A percentile compares a stretch with the other conserved stretches of the same genome.
phyloP scores from a whole-genome alignment of 2,797 vertebrate genomes.

The Spatula versicolor region DNA sequence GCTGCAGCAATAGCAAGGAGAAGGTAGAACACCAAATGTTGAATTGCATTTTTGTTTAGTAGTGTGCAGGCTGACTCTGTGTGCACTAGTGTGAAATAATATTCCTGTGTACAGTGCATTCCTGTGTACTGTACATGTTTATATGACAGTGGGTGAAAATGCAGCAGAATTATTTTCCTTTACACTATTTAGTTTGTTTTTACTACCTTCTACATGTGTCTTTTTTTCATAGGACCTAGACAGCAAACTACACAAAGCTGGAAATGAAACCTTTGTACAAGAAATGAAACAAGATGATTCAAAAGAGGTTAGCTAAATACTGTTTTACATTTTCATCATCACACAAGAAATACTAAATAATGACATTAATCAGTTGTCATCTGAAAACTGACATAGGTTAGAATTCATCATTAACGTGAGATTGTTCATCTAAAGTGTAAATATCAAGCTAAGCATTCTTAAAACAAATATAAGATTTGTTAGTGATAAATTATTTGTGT shows the following conservation, averaged over 20 bases:
- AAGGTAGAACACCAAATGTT: not conserved
- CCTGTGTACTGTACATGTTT: not conserved
- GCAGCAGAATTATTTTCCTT: not conserved
- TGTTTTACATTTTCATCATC: not conserved
- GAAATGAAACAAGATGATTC: conserved; percentile 82
- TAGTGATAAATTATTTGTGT: not conserved
- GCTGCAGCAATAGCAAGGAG: not conserved
- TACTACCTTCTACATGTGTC: not conserved
- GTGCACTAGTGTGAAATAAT: not conserved
- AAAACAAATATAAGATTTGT: not conserved
- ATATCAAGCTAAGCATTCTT: not conserved
- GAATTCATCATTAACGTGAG: not conserved
- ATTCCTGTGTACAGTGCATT: not conserved
- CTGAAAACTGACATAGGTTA: not conserved
- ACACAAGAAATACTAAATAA: not conserved
- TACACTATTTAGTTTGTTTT: not conserved
- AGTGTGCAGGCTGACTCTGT: not conserved
- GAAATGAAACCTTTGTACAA: conserved; percentile 63
- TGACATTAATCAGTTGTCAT: not conserved
- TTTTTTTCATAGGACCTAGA: conserved; percentile 70
- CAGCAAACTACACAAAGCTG: conserved; percentile 49
- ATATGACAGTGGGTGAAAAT: not conserved
- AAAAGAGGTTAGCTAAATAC: conserved; percentile 79
- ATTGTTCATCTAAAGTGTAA: not conserved
- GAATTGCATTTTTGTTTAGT: not conserved